Percentiles rank a stretch among this genome's conserved stretches.
Evolutionary conservation across 1,140 invertebrate species (phyloP).

Genomic region (Megathymus violae): DNA sequence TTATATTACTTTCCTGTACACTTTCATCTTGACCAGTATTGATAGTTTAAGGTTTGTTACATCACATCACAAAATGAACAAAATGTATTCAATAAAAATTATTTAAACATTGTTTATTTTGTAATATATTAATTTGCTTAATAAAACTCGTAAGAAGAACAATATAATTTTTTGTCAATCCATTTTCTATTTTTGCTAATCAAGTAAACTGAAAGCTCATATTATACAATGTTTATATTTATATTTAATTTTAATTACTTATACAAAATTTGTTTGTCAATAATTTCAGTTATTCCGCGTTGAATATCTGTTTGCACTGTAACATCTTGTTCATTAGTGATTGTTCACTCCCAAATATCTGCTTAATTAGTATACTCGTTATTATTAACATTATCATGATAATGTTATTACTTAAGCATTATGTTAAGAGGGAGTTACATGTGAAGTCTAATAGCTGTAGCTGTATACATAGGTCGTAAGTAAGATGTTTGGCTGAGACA

Average conservation of each 20-base stretch:
- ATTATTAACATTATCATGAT: neutral
- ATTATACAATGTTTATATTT: too few species aligned
- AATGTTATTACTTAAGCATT: neutral
- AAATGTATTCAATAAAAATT: too few species aligned
- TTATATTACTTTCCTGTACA: slow-evolving; percentile 4
- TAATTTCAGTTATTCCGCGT: neutral
- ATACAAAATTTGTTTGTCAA: neutral
- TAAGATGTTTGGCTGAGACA: slow-evolving; percentile 11
- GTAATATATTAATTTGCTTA: too few species aligned
- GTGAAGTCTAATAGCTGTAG: slow-evolving; percentile 24
- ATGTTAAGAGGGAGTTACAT: slow-evolving; percentile 10
- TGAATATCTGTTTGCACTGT: neutral
- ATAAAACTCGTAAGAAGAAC: too few species aligned
- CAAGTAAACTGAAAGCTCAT: too few species aligned
- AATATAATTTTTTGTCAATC: too few species aligned
- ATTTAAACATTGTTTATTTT: too few species aligned
- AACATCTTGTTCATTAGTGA: slow-evolving; percentile 2
- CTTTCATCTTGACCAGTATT: slow-evolving; percentile 13
- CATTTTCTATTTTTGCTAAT: too few species aligned
- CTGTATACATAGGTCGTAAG: slow-evolving; percentile 25
- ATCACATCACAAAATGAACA: neutral
- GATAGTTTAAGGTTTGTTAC: slow-evolving; percentile 2
- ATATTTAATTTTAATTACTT: too few species aligned
- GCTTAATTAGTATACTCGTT: slow-evolving; percentile 1
- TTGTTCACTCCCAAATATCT: neutral